These are phyloP conservation scores for Laupala kohalensis DNA, from an alignment of 1,140 invertebrate species.

Conservation along the genomic window DNA sequence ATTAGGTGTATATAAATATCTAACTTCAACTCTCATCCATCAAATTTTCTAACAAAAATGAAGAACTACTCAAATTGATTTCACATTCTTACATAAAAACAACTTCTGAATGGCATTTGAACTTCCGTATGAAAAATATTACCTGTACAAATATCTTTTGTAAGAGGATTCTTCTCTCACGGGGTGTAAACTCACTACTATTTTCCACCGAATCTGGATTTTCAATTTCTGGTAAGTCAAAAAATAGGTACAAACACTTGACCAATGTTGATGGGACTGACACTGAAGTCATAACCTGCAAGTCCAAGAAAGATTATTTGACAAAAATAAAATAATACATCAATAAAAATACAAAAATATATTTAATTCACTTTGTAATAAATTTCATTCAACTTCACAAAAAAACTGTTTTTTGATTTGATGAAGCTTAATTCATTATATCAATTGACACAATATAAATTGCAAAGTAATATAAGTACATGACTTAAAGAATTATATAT, in stretches of 20 bases:
- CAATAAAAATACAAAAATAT: constrained; percentile 7
- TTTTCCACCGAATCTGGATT: constrained; percentile 46
- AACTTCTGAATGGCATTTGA: no score
- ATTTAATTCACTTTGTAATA: constrained; percentile 6
- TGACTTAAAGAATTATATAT: no score
- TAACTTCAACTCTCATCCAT: background rate
- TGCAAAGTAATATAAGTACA: no score
- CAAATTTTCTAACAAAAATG: background rate
- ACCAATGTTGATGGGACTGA: constrained; percentile 94
- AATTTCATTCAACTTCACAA: background rate
- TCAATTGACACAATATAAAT: background rate
- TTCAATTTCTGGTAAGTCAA: constrained; percentile 84
- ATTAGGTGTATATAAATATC: no score
- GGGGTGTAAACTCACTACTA: constrained; percentile 74
- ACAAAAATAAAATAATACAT: constrained; percentile 2
- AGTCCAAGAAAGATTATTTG: constrained; percentile 4
- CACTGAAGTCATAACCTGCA: constrained; percentile 84
- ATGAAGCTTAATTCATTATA: background rate
- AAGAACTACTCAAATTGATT: no score
- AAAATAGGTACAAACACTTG: constrained; percentile 97
- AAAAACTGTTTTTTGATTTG: no score
- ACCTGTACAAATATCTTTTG: constrained; percentile 96
- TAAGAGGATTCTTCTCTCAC: constrained; percentile 78
- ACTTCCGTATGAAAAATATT: no score
- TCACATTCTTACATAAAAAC: no score